These are phyloP conservation scores for Pyrrhosoma nymphula DNA, from an alignment of 2,888 invertebrate species.

Conservation along the genomic window DNA sequence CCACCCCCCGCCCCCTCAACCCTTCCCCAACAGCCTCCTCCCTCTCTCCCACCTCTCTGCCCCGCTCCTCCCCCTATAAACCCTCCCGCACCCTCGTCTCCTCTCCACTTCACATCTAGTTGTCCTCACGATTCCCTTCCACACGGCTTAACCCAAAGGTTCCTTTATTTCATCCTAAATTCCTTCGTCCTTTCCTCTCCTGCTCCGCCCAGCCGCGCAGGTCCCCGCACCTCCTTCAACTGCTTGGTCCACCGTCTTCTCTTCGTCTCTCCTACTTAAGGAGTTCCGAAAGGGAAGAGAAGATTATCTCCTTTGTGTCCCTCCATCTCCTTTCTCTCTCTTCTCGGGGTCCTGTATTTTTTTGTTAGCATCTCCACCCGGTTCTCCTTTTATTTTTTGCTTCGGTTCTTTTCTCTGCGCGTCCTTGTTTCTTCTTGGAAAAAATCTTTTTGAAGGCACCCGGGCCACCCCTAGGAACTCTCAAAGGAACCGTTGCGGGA, in stretches of 20 bases:
- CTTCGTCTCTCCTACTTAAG: neutral
- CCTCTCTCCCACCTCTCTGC: neutral
- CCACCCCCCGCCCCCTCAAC: no score
- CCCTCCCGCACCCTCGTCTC: neutral
- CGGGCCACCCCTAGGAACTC: neutral
- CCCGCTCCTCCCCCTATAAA: neutral
- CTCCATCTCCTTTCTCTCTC: neutral
- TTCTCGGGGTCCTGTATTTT: neutral
- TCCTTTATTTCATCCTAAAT: conserved; percentile 50
- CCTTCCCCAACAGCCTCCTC: neutral
- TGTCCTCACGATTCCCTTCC: conserved; percentile 49
- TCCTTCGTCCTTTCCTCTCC: neutral
- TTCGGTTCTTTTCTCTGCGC: neutral
- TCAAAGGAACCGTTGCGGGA: neutral
- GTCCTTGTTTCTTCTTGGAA: neutral
- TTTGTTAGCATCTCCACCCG: neutral
- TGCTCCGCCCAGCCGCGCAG: neutral
- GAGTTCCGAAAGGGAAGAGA: neutral
- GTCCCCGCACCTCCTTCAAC: neutral
- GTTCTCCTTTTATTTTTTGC: neutral
- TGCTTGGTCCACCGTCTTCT: neutral
- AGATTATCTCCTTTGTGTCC: conserved; percentile 38
- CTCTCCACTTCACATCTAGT: conserved; percentile 12
- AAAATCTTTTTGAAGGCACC: neutral
- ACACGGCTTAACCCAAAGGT: conserved; percentile 52